phyloP scores from a whole-genome alignment of 2,888 invertebrate species.

The Metallyticus violacea region DNA sequence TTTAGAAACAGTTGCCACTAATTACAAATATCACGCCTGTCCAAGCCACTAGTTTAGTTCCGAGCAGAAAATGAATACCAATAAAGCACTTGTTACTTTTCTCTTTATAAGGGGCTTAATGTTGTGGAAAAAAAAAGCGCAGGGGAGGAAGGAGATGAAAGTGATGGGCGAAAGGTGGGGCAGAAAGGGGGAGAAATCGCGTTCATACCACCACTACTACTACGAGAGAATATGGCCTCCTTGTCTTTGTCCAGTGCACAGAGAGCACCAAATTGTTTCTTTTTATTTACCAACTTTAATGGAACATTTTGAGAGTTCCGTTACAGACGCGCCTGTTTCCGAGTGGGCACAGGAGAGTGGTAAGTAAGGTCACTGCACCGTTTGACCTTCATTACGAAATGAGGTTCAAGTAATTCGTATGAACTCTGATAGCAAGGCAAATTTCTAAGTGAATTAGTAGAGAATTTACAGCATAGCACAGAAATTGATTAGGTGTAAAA shows the following conservation, averaged over 20 bases:
- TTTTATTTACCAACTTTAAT: too few species aligned
- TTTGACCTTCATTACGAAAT: not conserved
- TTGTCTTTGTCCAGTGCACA: constrained; percentile 7
- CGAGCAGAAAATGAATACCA: not conserved
- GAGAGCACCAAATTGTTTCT: not conserved
- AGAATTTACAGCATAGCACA: too few species aligned
- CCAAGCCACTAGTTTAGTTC: not conserved
- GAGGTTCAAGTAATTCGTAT: not conserved
- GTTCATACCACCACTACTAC: not conserved
- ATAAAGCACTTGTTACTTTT: not conserved
- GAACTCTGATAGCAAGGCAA: too few species aligned
- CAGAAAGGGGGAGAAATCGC: not conserved
- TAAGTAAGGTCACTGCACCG: not conserved
- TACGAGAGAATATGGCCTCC: not conserved
- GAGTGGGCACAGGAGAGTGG: too few species aligned
- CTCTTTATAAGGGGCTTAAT: not conserved
- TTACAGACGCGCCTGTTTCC: too few species aligned
- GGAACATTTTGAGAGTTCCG: too few species aligned
- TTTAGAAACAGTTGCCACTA: not conserved
- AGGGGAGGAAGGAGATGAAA: not conserved
- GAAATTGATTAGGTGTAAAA: too few species aligned
- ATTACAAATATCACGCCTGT: not conserved
- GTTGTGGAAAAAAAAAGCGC: not conserved
- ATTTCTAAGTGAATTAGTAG: too few species aligned
- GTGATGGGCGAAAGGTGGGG: not conserved